Evolutionary conservation across 2,797 vertebrate species (phyloP).

Genomic region (Etheostoma nigrum): DNA sequence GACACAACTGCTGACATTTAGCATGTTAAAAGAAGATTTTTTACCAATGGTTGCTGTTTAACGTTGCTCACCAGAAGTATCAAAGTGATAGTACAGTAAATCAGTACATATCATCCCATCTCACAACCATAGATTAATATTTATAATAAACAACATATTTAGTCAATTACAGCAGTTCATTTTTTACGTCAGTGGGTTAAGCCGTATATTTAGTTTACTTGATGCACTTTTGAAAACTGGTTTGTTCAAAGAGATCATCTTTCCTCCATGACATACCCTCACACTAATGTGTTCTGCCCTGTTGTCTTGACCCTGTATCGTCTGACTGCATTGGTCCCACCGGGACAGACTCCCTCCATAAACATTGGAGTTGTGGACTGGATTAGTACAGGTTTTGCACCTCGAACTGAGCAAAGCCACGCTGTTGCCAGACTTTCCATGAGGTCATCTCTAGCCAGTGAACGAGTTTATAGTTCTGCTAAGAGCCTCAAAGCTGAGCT

Average conservation of each 20-base stretch:
- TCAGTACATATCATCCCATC: too few relatives aligned
- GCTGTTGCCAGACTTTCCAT: slow-evolving; percentile 61
- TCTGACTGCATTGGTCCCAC: not conserved
- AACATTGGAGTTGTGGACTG: not conserved
- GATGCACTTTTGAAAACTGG: not conserved
- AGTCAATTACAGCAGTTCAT: not conserved
- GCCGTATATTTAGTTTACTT: not conserved
- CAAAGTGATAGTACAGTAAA: too few relatives aligned
- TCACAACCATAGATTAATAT: too few relatives aligned
- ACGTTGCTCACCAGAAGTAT: too few relatives aligned
- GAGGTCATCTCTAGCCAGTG: slow-evolving; percentile 66
- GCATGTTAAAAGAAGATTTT: too few relatives aligned
- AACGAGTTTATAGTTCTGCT: slow-evolving; percentile 57
- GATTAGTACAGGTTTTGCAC: not conserved
- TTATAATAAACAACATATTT: too few relatives aligned
- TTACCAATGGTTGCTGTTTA: too few relatives aligned
- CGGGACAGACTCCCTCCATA: not conserved
- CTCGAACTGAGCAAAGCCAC: slow-evolving; percentile 57
- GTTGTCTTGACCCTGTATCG: not conserved
- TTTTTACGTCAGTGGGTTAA: not conserved
- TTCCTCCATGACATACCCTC: not conserved
- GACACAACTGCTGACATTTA: not conserved
- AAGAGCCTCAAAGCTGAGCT: slow-evolving; percentile 31
- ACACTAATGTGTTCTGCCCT: not conserved
- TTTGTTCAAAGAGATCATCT: not conserved